Percentiles rank a stretch among this genome's conserved stretches.
Evolutionary conservation across 2,113 vertebrate genomes (phyloP).

Genomic region (Vulpes ferrilata): DNA sequence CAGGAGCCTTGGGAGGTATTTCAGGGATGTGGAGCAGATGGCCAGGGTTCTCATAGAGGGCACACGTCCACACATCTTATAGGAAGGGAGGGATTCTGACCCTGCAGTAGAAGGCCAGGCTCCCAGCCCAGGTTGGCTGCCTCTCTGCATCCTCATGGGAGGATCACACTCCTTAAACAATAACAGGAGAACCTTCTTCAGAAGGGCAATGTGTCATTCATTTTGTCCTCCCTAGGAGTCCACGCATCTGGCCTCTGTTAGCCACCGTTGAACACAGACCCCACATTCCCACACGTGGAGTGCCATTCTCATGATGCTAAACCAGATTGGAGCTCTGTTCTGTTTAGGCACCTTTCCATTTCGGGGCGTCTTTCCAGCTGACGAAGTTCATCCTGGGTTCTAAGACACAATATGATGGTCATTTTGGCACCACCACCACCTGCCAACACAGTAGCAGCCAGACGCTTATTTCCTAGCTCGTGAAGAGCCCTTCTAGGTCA

Average conservation of each 20-base stretch:
- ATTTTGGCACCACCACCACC: too few relatives aligned
- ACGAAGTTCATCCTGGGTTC: accelerated
- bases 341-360: accelerated
- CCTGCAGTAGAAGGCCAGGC: neutral
- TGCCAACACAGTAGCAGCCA: accelerated
- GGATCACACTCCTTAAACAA: neutral
- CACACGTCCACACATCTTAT: too few relatives aligned
- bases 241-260: neutral
- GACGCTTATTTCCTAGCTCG: accelerated
- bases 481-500: accelerated
- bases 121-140: neutral
- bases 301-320: too few relatives aligned
- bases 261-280: neutral
- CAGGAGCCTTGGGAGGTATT: neutral
- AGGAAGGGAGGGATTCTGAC: neutral
- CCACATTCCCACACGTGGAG: accelerated
- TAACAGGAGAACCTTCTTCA: neutral
- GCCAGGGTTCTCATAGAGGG: neutral
- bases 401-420: neutral
- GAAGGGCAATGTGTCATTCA: accelerated
- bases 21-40: neutral
- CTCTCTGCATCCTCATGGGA: neutral
- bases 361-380: neutral
- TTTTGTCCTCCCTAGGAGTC: too few relatives aligned
- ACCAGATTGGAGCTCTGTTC: neutral